Percentiles rank a stretch among this genome's conserved stretches.
These are phyloP conservation scores for Theristicus caerulescens DNA, from an alignment of 2,113 vertebrate genomes.

Conservation along the genomic window DNA sequence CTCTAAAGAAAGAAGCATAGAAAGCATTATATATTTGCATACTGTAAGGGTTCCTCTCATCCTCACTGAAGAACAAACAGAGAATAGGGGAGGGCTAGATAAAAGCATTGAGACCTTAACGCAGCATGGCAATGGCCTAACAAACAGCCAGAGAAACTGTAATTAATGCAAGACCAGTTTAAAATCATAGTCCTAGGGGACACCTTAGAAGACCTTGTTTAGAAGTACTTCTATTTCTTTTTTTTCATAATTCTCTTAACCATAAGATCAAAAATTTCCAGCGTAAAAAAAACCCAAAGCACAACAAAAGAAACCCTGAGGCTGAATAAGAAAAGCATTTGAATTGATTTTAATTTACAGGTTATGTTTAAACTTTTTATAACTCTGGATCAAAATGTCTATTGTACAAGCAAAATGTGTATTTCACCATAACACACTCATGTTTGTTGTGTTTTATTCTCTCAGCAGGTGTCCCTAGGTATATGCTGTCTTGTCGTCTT, in stretches of 20 bases:
- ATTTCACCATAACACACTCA: background rate
- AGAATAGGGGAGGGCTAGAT: conserved; percentile 33
- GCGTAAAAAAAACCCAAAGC: background rate
- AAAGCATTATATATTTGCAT: conserved; percentile 62
- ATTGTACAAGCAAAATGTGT: background rate
- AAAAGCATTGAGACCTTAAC: conserved; percentile 50
- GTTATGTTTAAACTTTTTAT: conserved; percentile 32
- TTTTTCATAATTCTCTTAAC: conserved; percentile 20
- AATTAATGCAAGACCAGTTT: conserved; percentile 65
- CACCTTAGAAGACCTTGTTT: conserved; percentile 32
- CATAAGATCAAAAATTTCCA: background rate
- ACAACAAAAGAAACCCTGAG: background rate
- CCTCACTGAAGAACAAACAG: conserved; percentile 63
- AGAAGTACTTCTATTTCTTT: conserved; percentile 28
- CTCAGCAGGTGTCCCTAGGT: background rate
- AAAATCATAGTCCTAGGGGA: conserved; percentile 48
- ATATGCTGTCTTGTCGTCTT: background rate
- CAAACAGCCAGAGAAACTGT: conserved; percentile 49
- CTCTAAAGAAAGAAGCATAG: conserved; percentile 43
- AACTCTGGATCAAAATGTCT: conserved; percentile 26
- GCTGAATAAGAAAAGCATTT: background rate
- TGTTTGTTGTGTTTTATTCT: conserved; percentile 40
- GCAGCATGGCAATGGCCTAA: conserved; percentile 43
- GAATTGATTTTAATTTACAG: conserved; percentile 22
- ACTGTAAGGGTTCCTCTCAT: conserved; percentile 50